Conservation (phyloP, 2,113 vertebrate genomes). For the Chunga burmeisteri region DNA sequence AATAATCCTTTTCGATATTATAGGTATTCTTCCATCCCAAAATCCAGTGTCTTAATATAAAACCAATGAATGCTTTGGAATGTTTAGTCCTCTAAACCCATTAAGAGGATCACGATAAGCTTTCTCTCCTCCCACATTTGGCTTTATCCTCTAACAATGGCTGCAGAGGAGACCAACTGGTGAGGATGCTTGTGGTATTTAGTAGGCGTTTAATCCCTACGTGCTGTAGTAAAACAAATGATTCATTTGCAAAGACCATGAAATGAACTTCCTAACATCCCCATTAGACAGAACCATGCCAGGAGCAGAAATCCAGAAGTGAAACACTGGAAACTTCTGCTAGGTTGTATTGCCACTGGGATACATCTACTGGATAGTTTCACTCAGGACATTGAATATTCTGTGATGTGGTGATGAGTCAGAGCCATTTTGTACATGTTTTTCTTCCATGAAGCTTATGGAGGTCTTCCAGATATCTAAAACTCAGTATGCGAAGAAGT, state of each 20-base stretch:
- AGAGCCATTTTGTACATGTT: not conserved
- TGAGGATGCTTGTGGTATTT: not conserved
- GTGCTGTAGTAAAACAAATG: not conserved
- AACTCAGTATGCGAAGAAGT: not conserved
- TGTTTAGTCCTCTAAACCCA: not conserved
- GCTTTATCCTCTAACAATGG: not conserved
- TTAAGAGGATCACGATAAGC: not conserved
- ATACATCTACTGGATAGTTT: not conserved
- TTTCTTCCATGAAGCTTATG: not conserved
- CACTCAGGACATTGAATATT: not conserved
- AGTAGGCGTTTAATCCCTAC: not conserved
- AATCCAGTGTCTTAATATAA: not conserved
- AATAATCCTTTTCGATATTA: slow-evolving; percentile 23
- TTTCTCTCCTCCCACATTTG: not conserved
- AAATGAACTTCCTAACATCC: not conserved
- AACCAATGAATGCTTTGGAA: not conserved
- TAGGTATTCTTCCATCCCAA: not conserved
- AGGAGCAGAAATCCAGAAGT: not conserved
- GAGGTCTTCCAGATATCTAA: not conserved
- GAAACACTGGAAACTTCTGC: not conserved
- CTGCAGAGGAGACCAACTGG: not conserved
- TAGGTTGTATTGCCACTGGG: not conserved
- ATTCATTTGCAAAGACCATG: not conserved
- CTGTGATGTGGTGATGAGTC: not conserved
- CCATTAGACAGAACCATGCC: not conserved